Evolutionary conservation across 2,797 vertebrate species (phyloP).

Genomic region (Geotrypetes seraphini): DNA sequence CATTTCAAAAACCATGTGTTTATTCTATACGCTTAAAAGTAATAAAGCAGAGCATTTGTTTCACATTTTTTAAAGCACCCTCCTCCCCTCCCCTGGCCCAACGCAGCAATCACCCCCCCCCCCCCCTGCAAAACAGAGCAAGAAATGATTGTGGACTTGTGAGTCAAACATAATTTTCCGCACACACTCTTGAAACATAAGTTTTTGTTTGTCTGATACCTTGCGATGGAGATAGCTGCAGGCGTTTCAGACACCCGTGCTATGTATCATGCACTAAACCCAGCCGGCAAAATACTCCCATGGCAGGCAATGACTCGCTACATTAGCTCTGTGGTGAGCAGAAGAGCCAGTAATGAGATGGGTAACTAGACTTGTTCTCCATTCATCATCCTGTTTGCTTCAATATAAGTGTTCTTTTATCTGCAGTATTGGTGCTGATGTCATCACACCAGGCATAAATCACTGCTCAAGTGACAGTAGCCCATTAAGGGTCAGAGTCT

Average conservation of each 20-base stretch:
- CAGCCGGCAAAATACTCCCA: slow-evolving; percentile 74
- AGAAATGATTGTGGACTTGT: too few relatives aligned
- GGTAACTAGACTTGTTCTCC: slow-evolving; percentile 86
- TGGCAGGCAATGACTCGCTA: slow-evolving; percentile 80
- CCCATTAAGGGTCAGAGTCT: slow-evolving; percentile 83
- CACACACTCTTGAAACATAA: too few relatives aligned
- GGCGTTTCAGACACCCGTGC: slow-evolving; percentile 42
- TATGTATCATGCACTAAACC: slow-evolving; percentile 75
- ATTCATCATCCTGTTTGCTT: slow-evolving; percentile 98
- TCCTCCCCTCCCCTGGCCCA: too few relatives aligned
- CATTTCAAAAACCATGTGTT: too few relatives aligned
- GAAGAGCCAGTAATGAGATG: slow-evolving; percentile 84
- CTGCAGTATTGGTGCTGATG: slow-evolving; percentile 83
- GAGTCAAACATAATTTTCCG: too few relatives aligned
- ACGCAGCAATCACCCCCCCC: too few relatives aligned
- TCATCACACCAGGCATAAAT: slow-evolving; percentile 91
- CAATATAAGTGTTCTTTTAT: slow-evolving; percentile 95
- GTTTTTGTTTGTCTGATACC: too few relatives aligned
- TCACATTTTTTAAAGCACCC: too few relatives aligned
- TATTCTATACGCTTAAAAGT: too few relatives aligned
- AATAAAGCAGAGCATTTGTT: too few relatives aligned
- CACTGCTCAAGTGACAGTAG: slow-evolving; percentile 87
- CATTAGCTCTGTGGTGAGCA: slow-evolving; percentile 88
- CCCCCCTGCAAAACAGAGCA: too few relatives aligned
- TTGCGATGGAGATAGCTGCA: too few relatives aligned